Evolutionary conservation across 2,888 invertebrate genomes (phyloP), one percentile per base, ranked within the genome.

Genomic region (Automeris io): DNA sequence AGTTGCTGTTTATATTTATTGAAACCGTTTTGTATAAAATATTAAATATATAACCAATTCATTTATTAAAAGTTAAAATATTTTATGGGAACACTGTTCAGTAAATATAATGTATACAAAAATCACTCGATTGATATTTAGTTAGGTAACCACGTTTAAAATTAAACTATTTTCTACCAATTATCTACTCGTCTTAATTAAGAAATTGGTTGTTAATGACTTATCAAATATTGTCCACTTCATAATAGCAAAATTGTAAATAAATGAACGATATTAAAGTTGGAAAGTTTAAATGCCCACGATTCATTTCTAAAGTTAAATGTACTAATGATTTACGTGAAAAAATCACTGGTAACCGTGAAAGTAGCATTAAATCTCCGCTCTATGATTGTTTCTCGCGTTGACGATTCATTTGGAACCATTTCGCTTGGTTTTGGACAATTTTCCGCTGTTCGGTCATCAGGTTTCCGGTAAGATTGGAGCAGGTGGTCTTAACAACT

Each of bases 371-470:
- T 61, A 73, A 76, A 75, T 78, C 65, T 53, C 50, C 51, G 47
- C 43, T 40, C 51, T 54, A 49, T 66, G 64, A 75, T 76, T 72
- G 71, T 69, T 66, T 46, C 57, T 55, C 63, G 54, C 58, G 70
- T 63, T 65, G 64, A 51, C 68, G 71, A 71, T 72, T 76, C 70
- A 69, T 72, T 74, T 71, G 64, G 70, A 66, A 65, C 64, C 75
- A 80, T 80, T 81, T 80, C 67, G 74, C 73, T 55, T 77, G 78
- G 72, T 79, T 81, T 80, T 78, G 70, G 70, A 63, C 66, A 76
- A 82, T 86, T 83, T 85, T 83, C 80, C 81, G 83, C 65, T 78
- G 74, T 78, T 83, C 78, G 81, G 67, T 51, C 75, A 73, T 71
- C 61, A 61, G 61, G 77, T 83, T 83, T 77, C 79, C 80, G 83